These are phyloP conservation scores for Pogonocichla stellata DNA, from an alignment of 2,113 vertebrate genomes.

Conservation along the genomic window DNA sequence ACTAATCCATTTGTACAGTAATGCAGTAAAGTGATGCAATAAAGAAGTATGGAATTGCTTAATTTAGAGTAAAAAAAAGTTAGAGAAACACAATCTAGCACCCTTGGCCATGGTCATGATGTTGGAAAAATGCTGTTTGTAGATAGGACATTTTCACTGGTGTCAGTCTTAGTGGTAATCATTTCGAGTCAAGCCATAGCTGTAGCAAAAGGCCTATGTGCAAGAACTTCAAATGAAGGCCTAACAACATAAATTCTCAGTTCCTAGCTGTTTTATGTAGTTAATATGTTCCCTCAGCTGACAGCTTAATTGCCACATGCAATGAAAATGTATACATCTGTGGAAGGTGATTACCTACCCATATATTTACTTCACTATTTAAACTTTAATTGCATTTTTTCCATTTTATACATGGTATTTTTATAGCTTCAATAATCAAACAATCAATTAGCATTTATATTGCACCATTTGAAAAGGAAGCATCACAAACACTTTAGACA, in stretches of 20 bases:
- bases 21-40: not conserved
- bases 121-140: not conserved
- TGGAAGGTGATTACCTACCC: conserved; percentile 9
- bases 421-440: conserved; percentile 32
- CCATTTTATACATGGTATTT: not conserved
- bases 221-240: conserved; percentile 2
- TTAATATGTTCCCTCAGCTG: conserved; percentile 18
- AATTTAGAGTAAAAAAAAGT: not conserved
- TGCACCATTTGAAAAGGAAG: not conserved
- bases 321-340: not conserved
- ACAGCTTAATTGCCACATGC: conserved; percentile 50
- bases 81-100: not conserved
- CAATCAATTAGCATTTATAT: conserved; percentile 24
- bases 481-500: not conserved
- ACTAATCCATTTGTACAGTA: not conserved
- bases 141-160: not conserved
- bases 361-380: not conserved
- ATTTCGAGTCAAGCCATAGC: not conserved
- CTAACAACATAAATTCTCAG: not conserved
- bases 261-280: not conserved
- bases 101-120: not conserved
- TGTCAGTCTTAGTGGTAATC: not conserved
- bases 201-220: not conserved
- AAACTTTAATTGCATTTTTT: conserved; percentile 15
- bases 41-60: not conserved